Base-by-base conservation (phyloP, 2,113 vertebrate genomes). In the Ginglymostoma cirratum region DNA sequence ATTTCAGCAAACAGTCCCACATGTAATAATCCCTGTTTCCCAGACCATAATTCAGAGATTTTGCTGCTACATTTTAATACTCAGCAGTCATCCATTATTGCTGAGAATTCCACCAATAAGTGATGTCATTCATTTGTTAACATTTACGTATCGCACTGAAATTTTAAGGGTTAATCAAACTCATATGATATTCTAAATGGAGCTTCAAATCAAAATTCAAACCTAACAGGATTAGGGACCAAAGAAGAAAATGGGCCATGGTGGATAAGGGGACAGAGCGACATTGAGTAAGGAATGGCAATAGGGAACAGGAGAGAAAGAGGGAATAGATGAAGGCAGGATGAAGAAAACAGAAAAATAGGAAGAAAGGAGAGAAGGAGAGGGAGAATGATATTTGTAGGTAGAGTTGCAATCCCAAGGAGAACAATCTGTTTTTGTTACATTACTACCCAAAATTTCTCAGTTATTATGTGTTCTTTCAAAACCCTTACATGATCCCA, bases 21-120 rank as follows among this genome's bases (percentile, higher is more conserved):
- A 93, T 93, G 61, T 65, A 93, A 93, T 93, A 67, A 52, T 70
- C 24, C 45, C 52, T 48, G 38, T 95, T 95, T 95, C 69, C 69
- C 94, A 72, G n/a, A 8, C 93, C 67, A 95, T 72, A 70, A 27
- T 34, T 70, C 38, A 70, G 69, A 72, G 69, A 72, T 23, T 76
- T 27, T 76, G 23, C 69, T 76, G 61, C 89, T 93, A 38, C 5
- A 38, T 66, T 66, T 66, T 21, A 93, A 38, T 66, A 45, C 17
- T n/a, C 55, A 93, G n/a, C 61, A n/a, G 21, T 21, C 0, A 17
- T 61, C 89, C 19, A 23, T 19, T 93, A 34, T 48, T 66, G 61
- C 89, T 67, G 61, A 67, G 89, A 93, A 93, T 93, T n/a, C n/a
- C 21, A 66, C 15, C 52, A 92, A n/a, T 5, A 92, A 65, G 52